Base-by-base conservation (phyloP, 2,888 invertebrate genomes). In the Chelonus formosanus region DNA sequence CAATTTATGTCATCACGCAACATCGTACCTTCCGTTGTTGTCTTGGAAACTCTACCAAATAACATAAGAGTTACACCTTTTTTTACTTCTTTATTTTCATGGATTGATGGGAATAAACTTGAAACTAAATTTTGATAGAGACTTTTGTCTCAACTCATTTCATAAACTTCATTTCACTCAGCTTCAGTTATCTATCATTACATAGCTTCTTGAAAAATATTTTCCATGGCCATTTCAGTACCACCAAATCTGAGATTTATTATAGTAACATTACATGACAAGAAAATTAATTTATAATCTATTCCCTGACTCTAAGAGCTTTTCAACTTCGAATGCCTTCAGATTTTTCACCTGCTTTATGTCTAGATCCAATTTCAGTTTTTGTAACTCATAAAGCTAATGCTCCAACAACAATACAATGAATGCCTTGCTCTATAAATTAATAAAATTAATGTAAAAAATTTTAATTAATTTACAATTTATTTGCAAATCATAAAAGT, bases 71-170 rank as follows among this genome's bases (percentile, higher is more conserved):
- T 86, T 63, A 98, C 91, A 0, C 93, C 95, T 61, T 90, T 86
- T 84, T 99, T 99, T 0, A 99, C 94, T 84, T 98, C 98, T 74
- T 96, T 97, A 83, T 95, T 97, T 0, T 97, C 99, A 79, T 98
- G 97, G 74, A 99, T 92, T 50, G 97, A 93, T 0, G 99, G 98
- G 79, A 99, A 99, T 54, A 99, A 87, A 78, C 96, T 94, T 61
- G 90, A 89, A 53, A 96, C 95, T 62, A 99, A 86, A 84, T 99
- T 97, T 74, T 91, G 89, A 84, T 96, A 97, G 0, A 99, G 86
- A 83, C 93, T 93, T 60, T 90, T 90, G 82, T 99, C 99, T 63
- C 92, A 90, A n/a, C 95, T 95, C 98, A 98, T 98, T 78, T 96
- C 94, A 78, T 96, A 97, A 65, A 98, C 91, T 85, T 94, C 95